Conservation (phyloP, 2,113 vertebrate species). For the Macrotus californicus region DNA sequence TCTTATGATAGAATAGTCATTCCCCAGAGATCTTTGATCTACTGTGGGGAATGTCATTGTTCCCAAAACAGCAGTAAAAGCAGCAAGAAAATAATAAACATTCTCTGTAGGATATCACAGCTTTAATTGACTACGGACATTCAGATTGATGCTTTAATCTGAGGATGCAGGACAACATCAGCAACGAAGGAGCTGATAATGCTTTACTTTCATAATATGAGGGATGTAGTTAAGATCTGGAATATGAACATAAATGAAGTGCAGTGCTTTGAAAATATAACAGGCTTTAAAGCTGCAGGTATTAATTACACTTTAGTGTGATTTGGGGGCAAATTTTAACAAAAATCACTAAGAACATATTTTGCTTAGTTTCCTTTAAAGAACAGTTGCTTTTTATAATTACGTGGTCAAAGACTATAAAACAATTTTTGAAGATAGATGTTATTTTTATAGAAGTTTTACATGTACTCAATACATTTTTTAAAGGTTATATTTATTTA, state of each 20-base stretch:
- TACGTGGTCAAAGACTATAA: not conserved
- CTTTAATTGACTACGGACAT: conserved; percentile 15
- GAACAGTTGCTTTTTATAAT: not conserved
- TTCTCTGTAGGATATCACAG: conserved; percentile 28
- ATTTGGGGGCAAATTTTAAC: not conserved
- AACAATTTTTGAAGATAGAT: not conserved
- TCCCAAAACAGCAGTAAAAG: conserved; percentile 48
- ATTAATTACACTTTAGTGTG: not conserved
- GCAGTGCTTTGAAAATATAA: not conserved
- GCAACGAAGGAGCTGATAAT: not conserved
- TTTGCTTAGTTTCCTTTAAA: not conserved
- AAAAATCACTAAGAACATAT: not conserved
- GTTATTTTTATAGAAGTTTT: conserved; percentile 14
- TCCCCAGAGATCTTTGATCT: conserved; percentile 23
- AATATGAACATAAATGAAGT: not conserved
- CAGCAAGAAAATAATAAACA: conserved; percentile 50
- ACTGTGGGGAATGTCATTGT: conserved; percentile 1
- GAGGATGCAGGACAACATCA: conserved; percentile 7
- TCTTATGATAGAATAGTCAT: not conserved
- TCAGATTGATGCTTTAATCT: conserved; percentile 42
- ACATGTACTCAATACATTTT: not conserved
- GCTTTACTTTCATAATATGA: conserved; percentile 9
- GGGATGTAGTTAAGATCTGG: not conserved
- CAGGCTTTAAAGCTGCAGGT: not conserved
- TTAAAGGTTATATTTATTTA: no score